phyloP scores from a whole-genome alignment of 2,113 vertebrate species.

The Gadus macrocephalus region DNA sequence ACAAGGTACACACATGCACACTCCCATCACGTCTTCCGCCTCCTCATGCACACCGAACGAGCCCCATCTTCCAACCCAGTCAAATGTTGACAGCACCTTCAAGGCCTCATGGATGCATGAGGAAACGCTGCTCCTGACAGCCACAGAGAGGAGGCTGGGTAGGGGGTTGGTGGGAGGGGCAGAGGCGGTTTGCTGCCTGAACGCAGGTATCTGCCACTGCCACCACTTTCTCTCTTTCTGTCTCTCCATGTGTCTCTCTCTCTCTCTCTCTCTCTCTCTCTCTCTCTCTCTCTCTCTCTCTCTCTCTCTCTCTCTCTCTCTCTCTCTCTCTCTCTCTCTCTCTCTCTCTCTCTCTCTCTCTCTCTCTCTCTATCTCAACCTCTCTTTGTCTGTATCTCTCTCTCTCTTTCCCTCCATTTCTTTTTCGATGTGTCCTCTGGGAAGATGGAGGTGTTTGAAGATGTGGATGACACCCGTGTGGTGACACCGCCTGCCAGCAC shows the following conservation, averaged over 20 bases:
- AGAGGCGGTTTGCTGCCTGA: too few species aligned
- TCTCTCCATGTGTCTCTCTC: too few species aligned
- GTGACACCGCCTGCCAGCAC: constrained; percentile 32
- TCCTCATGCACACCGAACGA: background rate
- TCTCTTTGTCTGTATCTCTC: background rate
- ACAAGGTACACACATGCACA: background rate
- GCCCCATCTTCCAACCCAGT: background rate
- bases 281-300: too few species aligned
- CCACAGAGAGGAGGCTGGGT: background rate
- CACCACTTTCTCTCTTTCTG: background rate
- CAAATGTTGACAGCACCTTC: background rate
- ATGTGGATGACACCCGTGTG: constrained; percentile 43
- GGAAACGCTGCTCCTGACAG: background rate
- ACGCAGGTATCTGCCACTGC: background rate
- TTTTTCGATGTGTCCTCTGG: constrained; percentile 59
- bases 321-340: background rate
- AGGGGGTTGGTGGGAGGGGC: too few species aligned
- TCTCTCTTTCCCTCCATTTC: constrained; percentile 7
- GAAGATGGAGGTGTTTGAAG: constrained; percentile 68
- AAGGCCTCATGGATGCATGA: background rate
- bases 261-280: background rate
- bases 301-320: too few species aligned
- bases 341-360: background rate
- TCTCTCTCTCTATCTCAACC: constrained; percentile 3
- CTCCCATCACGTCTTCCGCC: too few species aligned